These are phyloP conservation scores for Geococcyx californianus DNA, from an alignment of 2,113 vertebrate genomes.

Conservation along the genomic window DNA sequence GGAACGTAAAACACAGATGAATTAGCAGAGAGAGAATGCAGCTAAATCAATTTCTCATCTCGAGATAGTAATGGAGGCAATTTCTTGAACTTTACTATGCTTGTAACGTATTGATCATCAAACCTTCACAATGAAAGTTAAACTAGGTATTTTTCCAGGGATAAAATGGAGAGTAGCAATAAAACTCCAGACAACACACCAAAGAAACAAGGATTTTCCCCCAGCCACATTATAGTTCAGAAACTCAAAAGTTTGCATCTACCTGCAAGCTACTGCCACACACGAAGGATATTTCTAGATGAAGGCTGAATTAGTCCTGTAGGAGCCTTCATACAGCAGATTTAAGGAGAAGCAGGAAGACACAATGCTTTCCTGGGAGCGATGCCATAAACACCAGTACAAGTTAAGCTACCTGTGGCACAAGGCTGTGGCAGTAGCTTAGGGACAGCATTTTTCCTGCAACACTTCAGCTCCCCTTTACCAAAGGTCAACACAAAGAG, in stretches of 20 bases:
- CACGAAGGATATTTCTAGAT: background rate
- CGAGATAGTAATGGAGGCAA: slow-evolving; percentile 50
- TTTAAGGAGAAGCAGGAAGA: background rate
- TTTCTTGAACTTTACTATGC: slow-evolving; percentile 58
- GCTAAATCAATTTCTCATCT: slow-evolving; percentile 69
- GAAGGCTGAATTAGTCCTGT: background rate
- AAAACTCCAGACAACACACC: background rate
- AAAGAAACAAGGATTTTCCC: background rate
- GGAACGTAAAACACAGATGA: slow-evolving; percentile 17
- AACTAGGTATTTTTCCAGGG: slow-evolving; percentile 7
- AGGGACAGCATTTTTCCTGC: background rate
- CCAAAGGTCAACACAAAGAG: background rate
- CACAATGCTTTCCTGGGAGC: background rate
- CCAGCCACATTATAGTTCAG: background rate
- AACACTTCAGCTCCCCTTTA: background rate
- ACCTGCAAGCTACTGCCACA: background rate
- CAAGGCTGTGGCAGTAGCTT: background rate
- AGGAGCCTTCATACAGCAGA: background rate
- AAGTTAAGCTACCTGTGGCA: fast-evolving
- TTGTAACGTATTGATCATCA: slow-evolving; percentile 50
- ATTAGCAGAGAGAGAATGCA: slow-evolving; percentile 46
- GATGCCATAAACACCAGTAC: background rate
- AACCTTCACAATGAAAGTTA: background rate
- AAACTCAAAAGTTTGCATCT: background rate
- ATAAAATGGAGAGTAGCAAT: background rate